A percentile compares a stretch with the other conserved stretches of the same genome.
phyloP scores from a whole-genome alignment of 2,888 invertebrate species.

The Oegoconia quadripuncta region DNA sequence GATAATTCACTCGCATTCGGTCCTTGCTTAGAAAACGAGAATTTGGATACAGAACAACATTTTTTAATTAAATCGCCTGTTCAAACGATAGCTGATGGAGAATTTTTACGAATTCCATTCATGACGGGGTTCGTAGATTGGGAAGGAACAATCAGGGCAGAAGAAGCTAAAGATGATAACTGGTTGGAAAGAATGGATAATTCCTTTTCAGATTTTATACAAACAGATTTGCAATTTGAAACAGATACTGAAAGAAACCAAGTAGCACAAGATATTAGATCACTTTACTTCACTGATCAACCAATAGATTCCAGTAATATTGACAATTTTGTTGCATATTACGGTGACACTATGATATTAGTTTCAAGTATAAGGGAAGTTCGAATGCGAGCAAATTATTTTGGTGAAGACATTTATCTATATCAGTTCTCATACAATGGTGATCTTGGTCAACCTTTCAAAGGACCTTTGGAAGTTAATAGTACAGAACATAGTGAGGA shows the following conservation, averaged over 20 bases:
- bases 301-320: slow-evolving; percentile 30
- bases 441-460: slow-evolving; percentile 42
- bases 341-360: slow-evolving; percentile 63
- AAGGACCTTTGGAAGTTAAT: slow-evolving; percentile 40
- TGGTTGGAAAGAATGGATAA: slow-evolving; percentile 58
- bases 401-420: slow-evolving; percentile 40
- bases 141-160: slow-evolving; percentile 60
- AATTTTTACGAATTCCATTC: slow-evolving; percentile 51
- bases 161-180: slow-evolving; percentile 41
- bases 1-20: slow-evolving; percentile 63
- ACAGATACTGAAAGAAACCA: slow-evolving; percentile 31
- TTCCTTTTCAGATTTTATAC: slow-evolving; percentile 53
- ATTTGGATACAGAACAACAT: slow-evolving; percentile 34
- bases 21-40: slow-evolving; percentile 57
- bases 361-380: slow-evolving; percentile 58
- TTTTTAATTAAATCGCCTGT: slow-evolving; percentile 54
- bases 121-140: slow-evolving; percentile 62
- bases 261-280: slow-evolving; percentile 38
- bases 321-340: slow-evolving; percentile 46
- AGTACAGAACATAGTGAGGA: slow-evolving; percentile 61
- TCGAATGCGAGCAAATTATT: slow-evolving; percentile 35
- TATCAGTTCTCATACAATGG: slow-evolving; percentile 69
- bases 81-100: slow-evolving; percentile 40
- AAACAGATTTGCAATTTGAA: slow-evolving; percentile 52
- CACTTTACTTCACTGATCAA: slow-evolving; percentile 44